These are phyloP conservation scores for Sphaeramia orbicularis DNA, from an alignment of 2,797 vertebrate species.

Conservation along the genomic window DNA sequence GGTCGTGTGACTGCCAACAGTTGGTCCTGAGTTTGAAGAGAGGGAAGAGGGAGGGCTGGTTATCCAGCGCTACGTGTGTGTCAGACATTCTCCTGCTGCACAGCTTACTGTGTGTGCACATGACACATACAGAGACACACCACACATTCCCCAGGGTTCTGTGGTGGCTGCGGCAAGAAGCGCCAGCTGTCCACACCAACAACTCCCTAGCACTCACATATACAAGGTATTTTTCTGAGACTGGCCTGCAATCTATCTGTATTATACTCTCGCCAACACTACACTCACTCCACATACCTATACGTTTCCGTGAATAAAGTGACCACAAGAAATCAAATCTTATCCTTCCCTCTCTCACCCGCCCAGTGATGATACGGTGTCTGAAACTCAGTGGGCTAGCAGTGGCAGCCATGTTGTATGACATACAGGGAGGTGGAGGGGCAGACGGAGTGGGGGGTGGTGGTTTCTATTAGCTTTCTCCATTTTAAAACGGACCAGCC, in stretches of 20 bases:
- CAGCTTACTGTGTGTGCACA: slow-evolving; percentile 33
- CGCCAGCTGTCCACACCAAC: slow-evolving; percentile 68
- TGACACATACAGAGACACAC: slow-evolving; percentile 36
- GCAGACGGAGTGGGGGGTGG: slow-evolving; percentile 14
- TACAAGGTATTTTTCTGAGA: slow-evolving; percentile 42
- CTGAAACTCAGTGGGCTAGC: background rate
- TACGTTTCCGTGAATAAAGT: slow-evolving; percentile 4
- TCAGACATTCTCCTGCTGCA: slow-evolving; percentile 40
- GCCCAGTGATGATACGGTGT: background rate
- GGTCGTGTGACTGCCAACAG: slow-evolving; percentile 45
- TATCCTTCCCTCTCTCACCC: background rate
- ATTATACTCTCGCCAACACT: background rate
- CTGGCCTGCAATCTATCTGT: slow-evolving; percentile 16
- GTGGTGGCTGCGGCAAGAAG: slow-evolving; percentile 60
- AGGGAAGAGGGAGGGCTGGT: slow-evolving; percentile 4
- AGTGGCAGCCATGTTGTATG: slow-evolving; percentile 51
- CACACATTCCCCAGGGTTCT: slow-evolving; percentile 40
- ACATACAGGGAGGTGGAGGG: slow-evolving; percentile 22
- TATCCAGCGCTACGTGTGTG: slow-evolving; percentile 35
- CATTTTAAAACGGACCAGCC: slow-evolving; percentile 69
- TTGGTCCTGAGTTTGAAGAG: slow-evolving; percentile 32
- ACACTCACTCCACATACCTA: slow-evolving; percentile 4
- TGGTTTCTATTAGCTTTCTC: slow-evolving; percentile 67
- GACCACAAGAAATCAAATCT: slow-evolving; percentile 10
- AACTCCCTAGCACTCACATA: slow-evolving; percentile 40